Evolutionary conservation across 2,888 invertebrate genomes (phyloP).

Genomic region (Clostera curtula): DNA sequence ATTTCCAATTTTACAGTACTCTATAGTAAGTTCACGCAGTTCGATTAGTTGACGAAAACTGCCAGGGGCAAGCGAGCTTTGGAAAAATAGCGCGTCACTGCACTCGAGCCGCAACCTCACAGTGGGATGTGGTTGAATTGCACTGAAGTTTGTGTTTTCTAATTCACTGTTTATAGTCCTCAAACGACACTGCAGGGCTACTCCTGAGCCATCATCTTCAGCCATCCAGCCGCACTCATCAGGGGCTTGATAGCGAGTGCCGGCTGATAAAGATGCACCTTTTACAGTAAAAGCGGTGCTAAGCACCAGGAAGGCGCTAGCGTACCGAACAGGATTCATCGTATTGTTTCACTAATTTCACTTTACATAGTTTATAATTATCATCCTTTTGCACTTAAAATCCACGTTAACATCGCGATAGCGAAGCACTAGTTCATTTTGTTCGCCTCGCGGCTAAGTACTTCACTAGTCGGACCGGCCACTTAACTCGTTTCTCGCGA

Average conservation of each 20-base stretch:
- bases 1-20: constrained; percentile 88
- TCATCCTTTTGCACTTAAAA: constrained; percentile 51
- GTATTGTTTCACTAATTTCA: constrained; percentile 51
- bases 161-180: constrained; percentile 87
- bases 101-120: constrained; percentile 85
- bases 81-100: constrained; percentile 86
- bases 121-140: constrained; percentile 87
- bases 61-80: constrained; percentile 84
- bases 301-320: constrained; percentile 57
- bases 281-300: constrained; percentile 53
- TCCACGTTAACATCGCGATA: constrained; percentile 49
- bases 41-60: constrained; percentile 85
- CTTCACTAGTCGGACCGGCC: constrained; percentile 63
- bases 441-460: constrained; percentile 41
- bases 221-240: constrained; percentile 88
- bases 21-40: constrained; percentile 84
- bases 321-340: constrained; percentile 61
- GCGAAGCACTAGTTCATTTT: constrained; percentile 51
- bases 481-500: constrained; percentile 73
- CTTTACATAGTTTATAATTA: constrained; percentile 61
- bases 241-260: constrained; percentile 84
- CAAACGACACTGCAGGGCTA: constrained; percentile 82
- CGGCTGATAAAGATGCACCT: constrained; percentile 66
- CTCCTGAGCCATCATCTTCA: constrained; percentile 78
- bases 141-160: constrained; percentile 88